Evolutionary conservation across 1,140 invertebrate species (phyloP), one percentile per base, ranked within the genome.

Genomic region (Megathymus violae): DNA sequence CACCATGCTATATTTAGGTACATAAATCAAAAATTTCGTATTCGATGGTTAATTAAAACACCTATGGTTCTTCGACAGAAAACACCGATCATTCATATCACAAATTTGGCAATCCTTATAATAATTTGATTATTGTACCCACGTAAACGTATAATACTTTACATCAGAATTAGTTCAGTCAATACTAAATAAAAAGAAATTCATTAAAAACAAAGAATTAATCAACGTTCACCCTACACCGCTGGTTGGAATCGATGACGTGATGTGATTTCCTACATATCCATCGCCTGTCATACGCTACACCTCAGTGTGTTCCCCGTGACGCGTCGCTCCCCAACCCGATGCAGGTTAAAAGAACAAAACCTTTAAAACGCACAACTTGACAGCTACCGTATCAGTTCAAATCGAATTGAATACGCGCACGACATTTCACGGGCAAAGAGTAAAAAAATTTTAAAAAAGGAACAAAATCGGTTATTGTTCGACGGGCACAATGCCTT

Each of bases 401-500:
- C 70, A 80, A 80, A 77, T 77, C 71, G 74, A 71, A 80, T 76
- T 75, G 71, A 82, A 82, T 76, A 74, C 67, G 64, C 68, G 71
- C 64, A 74, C 67, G 68, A 60, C 59, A 65, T 64, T 65, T 62
- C 67, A 51, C 66, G 62, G 66, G 73, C 74, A 80, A 83, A 83
- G 76, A 81, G 71, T 62, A 83, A 84, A 85, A 84, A 76, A 63
- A 61, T 52, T 50, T 52, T 34, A 67, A 72, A 73, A 74, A 71
- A 80, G 71, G 59, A 80, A 76, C 63, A 64, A 77, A 76, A 85
- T 76, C 78, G 80, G 72, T 59, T 73, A 88, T 88, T 89, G 87
- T 88, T 79, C 76, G 70, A 50, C 69, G 65, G 74, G 64, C 77
- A 89, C 87, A 89, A 89, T 89, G 81, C 85, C 85, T 87, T 87